Evolutionary conservation across 2,797 vertebrate genomes (phyloP), one percentile per base, ranked within the genome.

Genomic region (Artibeus lituratus): DNA sequence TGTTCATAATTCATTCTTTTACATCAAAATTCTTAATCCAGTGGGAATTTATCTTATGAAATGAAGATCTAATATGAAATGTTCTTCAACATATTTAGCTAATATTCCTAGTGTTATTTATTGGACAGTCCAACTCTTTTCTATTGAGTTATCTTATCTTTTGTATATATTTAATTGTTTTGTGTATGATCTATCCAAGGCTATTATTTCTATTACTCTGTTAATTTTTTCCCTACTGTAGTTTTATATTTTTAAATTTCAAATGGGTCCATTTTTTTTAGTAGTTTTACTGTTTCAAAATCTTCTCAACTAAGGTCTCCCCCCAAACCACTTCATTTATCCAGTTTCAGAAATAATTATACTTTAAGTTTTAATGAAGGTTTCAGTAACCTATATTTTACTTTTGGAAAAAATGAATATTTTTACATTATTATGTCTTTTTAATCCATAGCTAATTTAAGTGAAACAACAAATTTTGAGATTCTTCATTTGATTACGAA

Each of bases 221-320:
- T 73, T 70, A 65, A 49, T 80, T 65, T 88, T 87, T 84, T 1
- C 22, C 4, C 1, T 76, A 32, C 81, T 92, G 2, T n/a, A 70
- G 29, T 69, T 85, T 93, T 85, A 81, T 73, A n/a, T 82, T 94
- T 88, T 80, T 21, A 85, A 90, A 35, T 88, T 80, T 94, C 29
- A 59, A 87, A 77, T 44, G 32, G 16, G 7, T 84, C 9, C 81
- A 65, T 90, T 90, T 74, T 39, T 57, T 87, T 67, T 39, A 29
- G 55, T 85, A 22, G 3, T 84, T 94, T 87, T 81, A 29, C 2
- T 59, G 3, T 72, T 73, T 87, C 39, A 86, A 87, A 74, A 59
- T 78, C 19, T 80, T 87, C 19, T 93, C 37, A 82, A 67, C 53
- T 80, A 82, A 72, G 2, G 7, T 49, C 76, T 85, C 47, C 49